A percentile compares a stretch with the other conserved stretches of the same genome.
phyloP scores from a whole-genome alignment of 23 tunicate genomes.

The Corella eumyota region DNA sequence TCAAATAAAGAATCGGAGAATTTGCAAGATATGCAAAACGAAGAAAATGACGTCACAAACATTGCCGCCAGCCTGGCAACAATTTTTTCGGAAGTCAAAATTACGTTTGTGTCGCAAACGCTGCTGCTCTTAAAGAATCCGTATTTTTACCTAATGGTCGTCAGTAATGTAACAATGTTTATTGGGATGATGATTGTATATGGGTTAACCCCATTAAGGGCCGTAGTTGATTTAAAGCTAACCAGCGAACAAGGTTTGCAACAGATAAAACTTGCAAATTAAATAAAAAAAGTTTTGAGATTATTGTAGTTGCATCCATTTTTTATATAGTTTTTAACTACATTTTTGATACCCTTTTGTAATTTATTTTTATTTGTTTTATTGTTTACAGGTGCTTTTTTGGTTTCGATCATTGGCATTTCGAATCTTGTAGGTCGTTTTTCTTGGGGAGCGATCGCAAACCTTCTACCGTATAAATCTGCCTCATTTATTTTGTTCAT shows the following conservation, averaged over 20 bases:
- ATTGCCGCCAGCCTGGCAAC: neutral
- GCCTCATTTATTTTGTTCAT: constrained; percentile 15
- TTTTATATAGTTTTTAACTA: neutral
- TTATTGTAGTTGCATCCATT: neutral
- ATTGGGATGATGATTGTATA: constrained; percentile 50
- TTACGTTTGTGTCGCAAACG: constrained; percentile 6
- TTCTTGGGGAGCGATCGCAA: constrained; percentile 32
- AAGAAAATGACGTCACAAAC: too few species aligned
- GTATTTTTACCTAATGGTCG: constrained; percentile 23
- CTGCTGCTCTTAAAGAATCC: constrained; percentile 17
- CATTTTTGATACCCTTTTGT: neutral
- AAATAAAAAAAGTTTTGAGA: neutral
- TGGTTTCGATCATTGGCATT: constrained; percentile 37
- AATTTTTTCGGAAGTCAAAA: neutral
- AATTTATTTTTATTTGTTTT: neutral
- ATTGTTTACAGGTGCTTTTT: constrained; percentile 9
- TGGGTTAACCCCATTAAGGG: constrained; percentile 52
- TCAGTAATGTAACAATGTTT: constrained; percentile 33
- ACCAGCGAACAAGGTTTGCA: constrained; percentile 30
- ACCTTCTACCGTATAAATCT: neutral
- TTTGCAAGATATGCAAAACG: neutral
- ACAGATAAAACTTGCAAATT: neutral
- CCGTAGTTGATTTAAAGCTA: constrained; percentile 13
- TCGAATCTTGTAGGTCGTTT: constrained; percentile 34
- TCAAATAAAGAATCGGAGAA: neutral